Evolutionary conservation across 2,797 vertebrate species (phyloP).

Genomic region (Orestias chungarensis): DNA sequence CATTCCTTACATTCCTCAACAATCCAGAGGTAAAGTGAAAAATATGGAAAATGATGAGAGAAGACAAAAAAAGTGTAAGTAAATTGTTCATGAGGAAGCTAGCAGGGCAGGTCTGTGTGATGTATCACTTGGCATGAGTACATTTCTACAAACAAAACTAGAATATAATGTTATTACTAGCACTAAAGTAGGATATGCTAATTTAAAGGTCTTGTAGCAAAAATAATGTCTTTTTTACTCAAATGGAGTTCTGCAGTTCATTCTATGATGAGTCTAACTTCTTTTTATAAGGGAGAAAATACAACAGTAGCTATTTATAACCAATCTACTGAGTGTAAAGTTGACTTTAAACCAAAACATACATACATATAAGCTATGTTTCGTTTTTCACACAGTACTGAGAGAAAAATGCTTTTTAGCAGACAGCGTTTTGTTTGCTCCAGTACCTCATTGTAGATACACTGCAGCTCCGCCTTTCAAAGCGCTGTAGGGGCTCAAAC

Average conservation of each 20-base stretch:
- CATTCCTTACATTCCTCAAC: constrained; percentile 6
- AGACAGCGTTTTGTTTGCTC: constrained; percentile 1
- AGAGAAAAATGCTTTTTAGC: neutral
- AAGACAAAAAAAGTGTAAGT: neutral
- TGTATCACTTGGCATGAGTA: neutral
- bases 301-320: neutral
- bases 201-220: neutral
- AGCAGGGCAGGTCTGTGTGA: neutral
- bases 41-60: constrained; percentile 2
- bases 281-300: neutral
- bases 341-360: neutral
- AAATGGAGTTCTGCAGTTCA: neutral
- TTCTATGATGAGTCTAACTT: too few species aligned
- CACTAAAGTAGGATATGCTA: neutral
- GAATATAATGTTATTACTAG: neutral
- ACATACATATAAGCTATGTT: too few species aligned
- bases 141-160: neutral
- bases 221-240: neutral
- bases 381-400: neutral
- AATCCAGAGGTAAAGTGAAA: constrained; percentile 1
- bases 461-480: neutral
- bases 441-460: neutral
- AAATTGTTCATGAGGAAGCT: constrained; percentile 2
- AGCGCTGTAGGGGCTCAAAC: neutral
- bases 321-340: neutral